Base-by-base conservation (phyloP, 2,888 invertebrate genomes). In the Eulithis testata region DNA sequence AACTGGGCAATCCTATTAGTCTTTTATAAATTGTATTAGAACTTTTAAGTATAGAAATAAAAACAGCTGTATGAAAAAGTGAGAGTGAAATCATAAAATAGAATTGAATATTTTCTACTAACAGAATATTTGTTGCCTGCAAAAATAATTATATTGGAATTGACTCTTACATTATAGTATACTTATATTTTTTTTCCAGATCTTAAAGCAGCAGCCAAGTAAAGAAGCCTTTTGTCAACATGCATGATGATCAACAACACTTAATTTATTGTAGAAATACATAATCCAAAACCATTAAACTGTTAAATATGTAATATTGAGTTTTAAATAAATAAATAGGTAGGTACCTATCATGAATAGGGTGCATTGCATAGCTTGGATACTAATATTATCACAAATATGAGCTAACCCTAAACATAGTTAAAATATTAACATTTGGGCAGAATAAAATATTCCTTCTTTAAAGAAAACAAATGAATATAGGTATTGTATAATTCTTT, bases 131-230 rank as follows among this genome's bases (percentile, higher is more conserved):
- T 31, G 31, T 31, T 31, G 31, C 31, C 31, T 31, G 31, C 31
- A 31, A 31, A 5, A 31, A 31, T 31, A 31, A 5, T 31, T 31
- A 31, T 31, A 31, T 31, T 31, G 31, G 4, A 31, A 31, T 31
- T 31, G 31, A 40, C 2, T 40, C 37, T 40, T 5, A 50, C 27
- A 36, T 31, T 14, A 47, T 49, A 9, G n/a, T n/a, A n/a, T n/a
- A n/a, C n/a, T 6, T n/a, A 9, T 37, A 45, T 36, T 61, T 7
- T 58, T 60, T 70, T 89, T 88, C 69, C 89, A 91, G 91, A 82
- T 79, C 73, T 78, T 49, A 76, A 88, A 68, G 76, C 80, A 62
- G 80, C 78, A 63, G 74, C 81, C 14, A 81, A 88, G 72, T 73
- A 66, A 76, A 72, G 73, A 72, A 77, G 73, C 73, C 74, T 66